phyloP scores from a whole-genome alignment of 2,797 vertebrate species.

The Hafferia zeledoni region DNA sequence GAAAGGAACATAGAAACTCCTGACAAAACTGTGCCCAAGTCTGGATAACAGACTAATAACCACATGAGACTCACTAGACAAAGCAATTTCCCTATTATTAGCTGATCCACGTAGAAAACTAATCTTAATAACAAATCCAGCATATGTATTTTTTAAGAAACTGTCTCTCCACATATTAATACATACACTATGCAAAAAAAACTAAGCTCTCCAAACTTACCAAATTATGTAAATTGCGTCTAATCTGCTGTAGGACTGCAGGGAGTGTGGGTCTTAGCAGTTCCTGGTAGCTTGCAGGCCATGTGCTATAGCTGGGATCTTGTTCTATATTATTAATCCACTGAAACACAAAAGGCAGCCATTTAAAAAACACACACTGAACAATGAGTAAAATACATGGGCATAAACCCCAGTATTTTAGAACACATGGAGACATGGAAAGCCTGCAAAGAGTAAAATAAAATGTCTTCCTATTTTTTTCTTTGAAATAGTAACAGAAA shows the following conservation, averaged over 20 bases:
- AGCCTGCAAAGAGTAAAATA: not conserved
- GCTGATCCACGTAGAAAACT: not conserved
- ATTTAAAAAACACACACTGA: not conserved
- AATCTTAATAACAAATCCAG: not conserved
- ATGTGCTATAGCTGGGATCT: slow-evolving; percentile 85
- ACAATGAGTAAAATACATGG: not conserved
- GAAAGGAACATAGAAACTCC: not conserved
- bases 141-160: not conserved
- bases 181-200: not conserved
- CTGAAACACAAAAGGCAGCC: slow-evolving; percentile 71
- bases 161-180: not conserved
- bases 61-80: not conserved
- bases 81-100: not conserved
- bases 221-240: slow-evolving; percentile 94
- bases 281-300: slow-evolving; percentile 89
- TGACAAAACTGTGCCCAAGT: not conserved
- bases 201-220: slow-evolving; percentile 74
- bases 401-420: not conserved
- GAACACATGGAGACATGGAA: not conserved
- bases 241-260: slow-evolving; percentile 88
- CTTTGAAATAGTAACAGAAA: not conserved
- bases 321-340: slow-evolving; percentile 96
- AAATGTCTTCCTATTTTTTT: not conserved
- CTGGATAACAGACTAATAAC: not conserved
- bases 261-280: slow-evolving; percentile 88